Evolutionary conservation across 2,113 vertebrate species (phyloP), one percentile per base, ranked within the genome.

Genomic region (Hippocampus abdominalis): DNA sequence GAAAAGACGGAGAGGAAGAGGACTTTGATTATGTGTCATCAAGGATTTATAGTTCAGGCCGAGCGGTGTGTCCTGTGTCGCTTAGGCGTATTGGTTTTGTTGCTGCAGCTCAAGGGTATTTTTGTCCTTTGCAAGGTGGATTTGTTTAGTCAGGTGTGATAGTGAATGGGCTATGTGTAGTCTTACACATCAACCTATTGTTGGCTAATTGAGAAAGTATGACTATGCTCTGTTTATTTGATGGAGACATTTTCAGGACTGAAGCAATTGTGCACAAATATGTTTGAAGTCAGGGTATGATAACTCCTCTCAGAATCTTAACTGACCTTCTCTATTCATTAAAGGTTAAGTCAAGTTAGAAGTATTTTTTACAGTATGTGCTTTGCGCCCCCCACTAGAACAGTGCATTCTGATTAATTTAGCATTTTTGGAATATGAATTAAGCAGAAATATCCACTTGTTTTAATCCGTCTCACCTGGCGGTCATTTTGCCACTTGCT

Each of bases 1-100:
- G 18, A 49, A 49, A 49, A 1, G 66, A 75, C 67, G 2, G 12
- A 57, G 23, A 64, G 69, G 78, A 78, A 80, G 77, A 44, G 6
- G 63, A 72, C 51, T 53, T 61, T 69, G 71, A 77, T 76, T 81
- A 74, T 76, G 83, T 83, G 49, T 68, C 64, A 75, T 84, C 77
- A 85, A 74, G 74, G 79, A 68, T 74, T 76, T 73, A 7, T 18
- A 65, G 59, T 71, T n/a, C n/a, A 73, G 79, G 81, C 81, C 74
- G 82, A 82, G 81, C 76, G 54, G 73, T 15, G 11, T 23, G 51
- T 64, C 70, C 39, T 9, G n/a, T 72, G 46, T 65, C 6, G 4
- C 49, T 62, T 1, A 4, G 40, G 23, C 18, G 53, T 49, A 63
- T 32, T 51, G 48, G 49, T 72, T 69, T 82, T 81, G 61, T 66